Evolutionary conservation across 2,797 vertebrate species (phyloP), one percentile per base, ranked within the genome.

Genomic region (Enteromius anoplus): DNA sequence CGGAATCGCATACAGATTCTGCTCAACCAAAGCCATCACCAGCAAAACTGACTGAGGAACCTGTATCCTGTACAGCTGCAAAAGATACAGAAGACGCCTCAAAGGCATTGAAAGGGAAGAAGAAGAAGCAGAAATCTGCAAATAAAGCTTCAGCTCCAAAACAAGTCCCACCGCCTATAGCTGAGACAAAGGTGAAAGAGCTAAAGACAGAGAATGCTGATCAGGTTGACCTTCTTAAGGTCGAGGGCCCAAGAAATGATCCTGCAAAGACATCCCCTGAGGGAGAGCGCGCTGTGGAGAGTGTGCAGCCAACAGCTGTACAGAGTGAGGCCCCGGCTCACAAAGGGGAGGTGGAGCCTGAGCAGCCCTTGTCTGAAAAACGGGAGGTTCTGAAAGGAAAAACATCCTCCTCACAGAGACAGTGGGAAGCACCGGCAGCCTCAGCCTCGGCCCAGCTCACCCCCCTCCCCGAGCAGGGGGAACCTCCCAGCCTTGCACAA

Each of bases 401-500:
- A 93, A 94, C 93, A 93, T 94, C 92, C 92, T 93, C 90, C 89
- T 89, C 90, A 84, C 91, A 81, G 81, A 86, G 80, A 89, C 91
- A 71, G 85, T 82, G 86, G 85, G 87, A 91, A 88, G 87, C 86
- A 85, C 89, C 81, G 70, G 85, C 81, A 85, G 84, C 83, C 64
- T 47, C 64, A 94, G 84, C 89, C 92, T 87, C 92, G 87, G 87
- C 84, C 45, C 86, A 88, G 90, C 85, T 92, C 93, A 86, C 87
- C 94, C 93, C 92, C 89, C 90, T 93, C 86, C 66, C 85, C 70
- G 68, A 90, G 87, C 91, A 88, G 90, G 90, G 92, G 92, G 93
- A 93, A 90, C 92, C 93, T 93, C 92, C 93, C 94, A 93, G 83
- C 87, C 86, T 94, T 95, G 91, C 93, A 92, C 93, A 94, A 94